Evolutionary conservation across 2,888 invertebrate genomes (phyloP), one percentile per base, ranked within the genome.

Genomic region (Monoplex corrugatus): DNA sequence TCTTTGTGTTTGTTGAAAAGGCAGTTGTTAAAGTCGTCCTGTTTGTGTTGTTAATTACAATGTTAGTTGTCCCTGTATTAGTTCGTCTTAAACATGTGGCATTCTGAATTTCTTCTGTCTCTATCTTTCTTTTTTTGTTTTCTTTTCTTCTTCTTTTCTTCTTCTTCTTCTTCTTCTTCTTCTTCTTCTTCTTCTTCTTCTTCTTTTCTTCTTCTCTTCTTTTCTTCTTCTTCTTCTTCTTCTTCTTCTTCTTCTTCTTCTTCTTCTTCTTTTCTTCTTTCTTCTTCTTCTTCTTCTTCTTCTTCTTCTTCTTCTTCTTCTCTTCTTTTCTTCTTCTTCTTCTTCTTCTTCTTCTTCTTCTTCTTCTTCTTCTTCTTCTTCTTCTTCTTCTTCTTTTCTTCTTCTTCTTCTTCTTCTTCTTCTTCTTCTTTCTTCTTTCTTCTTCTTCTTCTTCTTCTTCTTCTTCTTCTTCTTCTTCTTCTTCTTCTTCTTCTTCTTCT

Each of bases 271-370:
- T 35, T 75, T n/a, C n/a, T 75, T 28, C 0, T 16, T 75, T 75
- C 75, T 75, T 75, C 75, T 63, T 63, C 63, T 63, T 63, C 75
- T 63, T 63, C 63, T 63, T 63, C 63, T 63, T 63, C 63, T 63
- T 63, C 63, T 63, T 63, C 63, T 63, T 63, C 63, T 75, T 35
- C 75, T 75, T 35, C n/a, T n/a, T n/a, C n/a, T n/a, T n/a, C n/a
- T n/a, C n/a, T n/a, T n/a, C n/a, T n/a, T n/a, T n/a, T n/a, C n/a
- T n/a, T n/a, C n/a, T n/a, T n/a, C n/a, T n/a, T n/a, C n/a, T n/a
- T n/a, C n/a, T n/a, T n/a, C n/a, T n/a, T n/a, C n/a, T n/a, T n/a
- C n/a, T n/a, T n/a, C n/a, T n/a, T n/a, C n/a, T n/a, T n/a, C n/a
- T n/a, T n/a, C n/a, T n/a, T n/a, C n/a, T n/a, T n/a, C n/a, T n/a